Percentiles rank a stretch among this genome's conserved stretches.
These are phyloP conservation scores for Meleagris gallopavo DNA, from an alignment of 2,113 vertebrate genomes.

Conservation along the genomic window DNA sequence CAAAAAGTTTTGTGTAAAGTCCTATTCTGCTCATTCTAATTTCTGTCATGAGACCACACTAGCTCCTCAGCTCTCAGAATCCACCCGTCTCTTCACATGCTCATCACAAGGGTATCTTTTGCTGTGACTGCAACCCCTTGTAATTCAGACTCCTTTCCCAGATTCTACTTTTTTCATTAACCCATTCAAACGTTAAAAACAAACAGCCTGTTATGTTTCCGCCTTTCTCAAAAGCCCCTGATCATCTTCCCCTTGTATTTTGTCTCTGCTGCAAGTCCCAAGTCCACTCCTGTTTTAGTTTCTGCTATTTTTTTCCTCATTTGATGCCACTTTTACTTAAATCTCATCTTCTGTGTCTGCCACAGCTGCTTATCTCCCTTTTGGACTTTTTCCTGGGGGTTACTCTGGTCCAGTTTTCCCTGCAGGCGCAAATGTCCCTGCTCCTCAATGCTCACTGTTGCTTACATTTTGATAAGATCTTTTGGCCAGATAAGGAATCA, in stretches of 20 bases:
- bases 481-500: background rate
- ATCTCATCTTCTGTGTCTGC: background rate
- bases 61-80: background rate
- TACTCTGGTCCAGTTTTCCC: background rate
- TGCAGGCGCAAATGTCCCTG: background rate
- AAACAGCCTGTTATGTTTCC: background rate
- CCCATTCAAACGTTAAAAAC: background rate
- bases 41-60: background rate
- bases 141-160: background rate
- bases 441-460: background rate
- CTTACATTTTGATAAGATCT: slow-evolving; percentile 21
- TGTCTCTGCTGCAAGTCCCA: background rate
- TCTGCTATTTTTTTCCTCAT: background rate
- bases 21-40: background rate
- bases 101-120: background rate
- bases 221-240: background rate
- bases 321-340: slow-evolving; percentile 6
- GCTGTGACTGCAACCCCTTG: background rate
- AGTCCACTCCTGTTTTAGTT: background rate
- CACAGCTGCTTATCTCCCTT: background rate
- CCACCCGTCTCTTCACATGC: background rate
- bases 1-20: background rate
- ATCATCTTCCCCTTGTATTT: background rate
- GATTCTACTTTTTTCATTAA: background rate
- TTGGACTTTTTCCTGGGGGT: background rate